phyloP scores from a whole-genome alignment of 2,888 invertebrate species.

The Drosophila siamana region DNA sequence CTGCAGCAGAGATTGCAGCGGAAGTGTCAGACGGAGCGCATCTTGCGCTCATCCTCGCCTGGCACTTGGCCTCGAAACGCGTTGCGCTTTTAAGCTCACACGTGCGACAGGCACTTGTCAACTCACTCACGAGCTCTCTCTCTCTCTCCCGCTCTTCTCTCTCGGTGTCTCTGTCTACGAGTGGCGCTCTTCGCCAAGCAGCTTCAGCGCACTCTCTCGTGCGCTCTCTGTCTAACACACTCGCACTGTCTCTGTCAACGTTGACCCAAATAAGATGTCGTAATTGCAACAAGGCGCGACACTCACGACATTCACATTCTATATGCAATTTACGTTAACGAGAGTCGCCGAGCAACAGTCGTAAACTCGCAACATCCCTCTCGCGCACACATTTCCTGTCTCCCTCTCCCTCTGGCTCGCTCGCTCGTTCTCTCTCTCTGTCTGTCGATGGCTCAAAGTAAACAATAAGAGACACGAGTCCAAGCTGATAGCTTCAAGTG shows the following conservation, averaged over 20 bases:
- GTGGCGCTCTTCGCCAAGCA: background rate
- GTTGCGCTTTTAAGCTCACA: conserved; percentile 78
- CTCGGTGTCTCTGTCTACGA: conserved; percentile 13
- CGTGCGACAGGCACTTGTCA: conserved; percentile 67
- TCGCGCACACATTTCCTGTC: background rate
- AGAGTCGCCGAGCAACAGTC: conserved; percentile 52
- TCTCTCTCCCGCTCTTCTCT: conserved; percentile 24
- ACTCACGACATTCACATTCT: conserved; percentile 49
- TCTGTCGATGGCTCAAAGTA: conserved; percentile 43
- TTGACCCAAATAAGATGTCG: conserved; percentile 81
- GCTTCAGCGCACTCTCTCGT: conserved; percentile 12
- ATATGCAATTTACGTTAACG: conserved; percentile 69
- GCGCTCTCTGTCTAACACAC: conserved; percentile 7
- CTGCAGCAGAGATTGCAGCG: conserved; percentile 43
- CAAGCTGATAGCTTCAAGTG: conserved; percentile 52
- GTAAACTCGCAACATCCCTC: conserved; percentile 26
- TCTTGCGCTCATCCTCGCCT: conserved; percentile 53
- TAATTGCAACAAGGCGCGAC: conserved; percentile 78
- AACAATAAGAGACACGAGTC: conserved; percentile 46
- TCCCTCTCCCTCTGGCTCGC: conserved; percentile 8
- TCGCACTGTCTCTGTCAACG: conserved; percentile 34
- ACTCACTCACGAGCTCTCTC: conserved; percentile 37
- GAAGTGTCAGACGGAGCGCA: conserved; percentile 63
- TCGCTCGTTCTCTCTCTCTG: conserved; percentile 6
- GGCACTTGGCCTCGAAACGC: conserved; percentile 78